Percentiles rank a stretch among this genome's conserved stretches.
These are phyloP conservation scores for Thunnus albacares DNA, from an alignment of 2,797 vertebrate genomes.

Conservation along the genomic window DNA sequence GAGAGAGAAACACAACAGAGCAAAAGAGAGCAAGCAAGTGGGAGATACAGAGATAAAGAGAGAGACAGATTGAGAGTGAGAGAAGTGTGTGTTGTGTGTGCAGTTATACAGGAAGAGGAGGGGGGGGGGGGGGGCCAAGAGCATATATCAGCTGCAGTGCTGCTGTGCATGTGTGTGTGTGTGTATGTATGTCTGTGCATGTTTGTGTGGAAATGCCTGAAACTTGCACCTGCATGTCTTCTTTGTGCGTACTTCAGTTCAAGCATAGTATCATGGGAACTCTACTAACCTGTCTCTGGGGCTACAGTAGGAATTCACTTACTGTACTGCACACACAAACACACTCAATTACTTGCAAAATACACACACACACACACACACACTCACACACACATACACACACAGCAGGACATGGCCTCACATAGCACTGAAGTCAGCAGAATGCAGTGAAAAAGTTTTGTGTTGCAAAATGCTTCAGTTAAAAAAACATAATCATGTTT, in stretches of 20 bases:
- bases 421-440: slow-evolving; percentile 20
- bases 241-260: slow-evolving; percentile 65
- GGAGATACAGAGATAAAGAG: slow-evolving; percentile 31
- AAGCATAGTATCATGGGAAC: slow-evolving; percentile 67
- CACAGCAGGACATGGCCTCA: slow-evolving; percentile 20
- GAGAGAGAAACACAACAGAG: slow-evolving; percentile 15
- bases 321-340: slow-evolving; percentile 35
- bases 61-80: slow-evolving; percentile 39
- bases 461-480: slow-evolving; percentile 23
- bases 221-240: slow-evolving; percentile 78
- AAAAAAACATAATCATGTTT: slow-evolving; percentile 44
- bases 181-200: slow-evolving; percentile 35
- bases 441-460: slow-evolving; percentile 26
- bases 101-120: slow-evolving; percentile 60
- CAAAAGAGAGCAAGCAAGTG: not conserved
- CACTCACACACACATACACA: slow-evolving; percentile 19
- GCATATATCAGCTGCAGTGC: slow-evolving; percentile 61
- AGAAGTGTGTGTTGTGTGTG: slow-evolving; percentile 34
- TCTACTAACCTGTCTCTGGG: slow-evolving; percentile 62
- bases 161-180: slow-evolving; percentile 31
- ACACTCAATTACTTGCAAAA: slow-evolving; percentile 3
- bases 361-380: slow-evolving; percentile 13
- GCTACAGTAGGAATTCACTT: slow-evolving; percentile 61
- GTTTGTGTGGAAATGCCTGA: slow-evolving; percentile 66
- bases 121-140: slow-evolving; percentile 38